Base-by-base conservation (phyloP, 2,797 vertebrate genomes). In the Hoplostethus atlanticus region DNA sequence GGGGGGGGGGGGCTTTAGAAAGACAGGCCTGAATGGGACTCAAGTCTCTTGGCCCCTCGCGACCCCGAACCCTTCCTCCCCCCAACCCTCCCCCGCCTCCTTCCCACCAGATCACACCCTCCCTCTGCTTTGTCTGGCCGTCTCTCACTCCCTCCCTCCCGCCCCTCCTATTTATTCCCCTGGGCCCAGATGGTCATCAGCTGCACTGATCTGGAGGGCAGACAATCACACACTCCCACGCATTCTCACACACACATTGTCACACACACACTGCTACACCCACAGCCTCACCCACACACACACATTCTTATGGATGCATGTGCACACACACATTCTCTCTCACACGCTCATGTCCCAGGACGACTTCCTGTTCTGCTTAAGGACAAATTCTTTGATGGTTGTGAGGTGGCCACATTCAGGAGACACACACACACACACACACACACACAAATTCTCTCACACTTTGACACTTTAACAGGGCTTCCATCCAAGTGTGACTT, bases 131-230 rank as follows among this genome's bases (percentile, higher is more conserved):
- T 88, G 79, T 57, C 36, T 44, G 42, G 9, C 42, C 42, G 3
- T 13, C 28, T 30, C 34, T 34, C 57, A 34, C 71, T 28, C 63
- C 42, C 64, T 31, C 12, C 68, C 78, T 57, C 73, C 48, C 6
- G 42, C 66, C 63, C 50, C 73, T 57, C 46, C 76, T 21, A 21
- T 21, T 21, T 56, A 21, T 60, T 71, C 73, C 65, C 74, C 57
- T 1, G 0, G 60, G 79, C 53, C 83, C 87, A 91, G 89, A 93
- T 92, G 89, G 88, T 84, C 84, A 78, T 89, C 88, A 87, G 86
- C 83, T 86, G 83, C 79, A 66, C 71, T 69, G 73, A 71, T 79
- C 84, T 62, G 74, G 65, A 80, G 36, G n/a, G 30, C 48, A 82
- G 70, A 89, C 89, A 85, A 84, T 84, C 81, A 34, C 13, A 40